Percentiles rank a stretch among this genome's conserved stretches.
Conservation (phyloP, 2,888 invertebrate species). For the Periphyllus acericola region DNA sequence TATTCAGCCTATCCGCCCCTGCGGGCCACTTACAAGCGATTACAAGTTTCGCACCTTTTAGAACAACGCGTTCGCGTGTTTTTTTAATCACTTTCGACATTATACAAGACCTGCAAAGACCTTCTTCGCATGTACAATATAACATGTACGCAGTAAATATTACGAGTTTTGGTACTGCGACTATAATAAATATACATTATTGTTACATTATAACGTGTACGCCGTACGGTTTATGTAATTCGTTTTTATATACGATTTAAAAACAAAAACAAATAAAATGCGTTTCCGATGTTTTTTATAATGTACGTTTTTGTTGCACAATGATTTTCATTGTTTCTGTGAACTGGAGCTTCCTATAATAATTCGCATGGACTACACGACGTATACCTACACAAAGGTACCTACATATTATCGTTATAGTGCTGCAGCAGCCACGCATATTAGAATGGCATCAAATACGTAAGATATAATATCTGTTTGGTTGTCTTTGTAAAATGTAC, state of each 20-base stretch:
- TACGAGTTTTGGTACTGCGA: too few relatives aligned
- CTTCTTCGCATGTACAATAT: too few relatives aligned
- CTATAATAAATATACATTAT: neutral
- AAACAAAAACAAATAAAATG: neutral
- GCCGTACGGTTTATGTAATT: neutral
- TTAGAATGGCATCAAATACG: neutral
- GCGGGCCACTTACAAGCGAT: too few relatives aligned
- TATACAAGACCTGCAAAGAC: too few relatives aligned
- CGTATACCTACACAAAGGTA: too few relatives aligned
- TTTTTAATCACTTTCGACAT: too few relatives aligned
- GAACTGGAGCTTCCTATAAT: conserved; percentile 34
- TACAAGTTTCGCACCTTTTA: too few relatives aligned
- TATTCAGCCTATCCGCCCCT: too few relatives aligned
- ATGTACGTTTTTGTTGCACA: neutral
- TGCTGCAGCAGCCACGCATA: neutral
- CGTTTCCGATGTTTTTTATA: neutral
- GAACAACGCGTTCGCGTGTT: too few relatives aligned
- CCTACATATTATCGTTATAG: too few relatives aligned
- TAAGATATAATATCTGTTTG: conserved; percentile 11
- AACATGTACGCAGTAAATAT: too few relatives aligned
- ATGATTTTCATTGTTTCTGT: conserved; percentile 46
- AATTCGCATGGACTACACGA: neutral
- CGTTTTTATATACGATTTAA: neutral
- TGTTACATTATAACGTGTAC: neutral
- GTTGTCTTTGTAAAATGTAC: neutral